Evolutionary conservation across 2,797 vertebrate species (phyloP).

Genomic region (Notamacropus eugenii): DNA sequence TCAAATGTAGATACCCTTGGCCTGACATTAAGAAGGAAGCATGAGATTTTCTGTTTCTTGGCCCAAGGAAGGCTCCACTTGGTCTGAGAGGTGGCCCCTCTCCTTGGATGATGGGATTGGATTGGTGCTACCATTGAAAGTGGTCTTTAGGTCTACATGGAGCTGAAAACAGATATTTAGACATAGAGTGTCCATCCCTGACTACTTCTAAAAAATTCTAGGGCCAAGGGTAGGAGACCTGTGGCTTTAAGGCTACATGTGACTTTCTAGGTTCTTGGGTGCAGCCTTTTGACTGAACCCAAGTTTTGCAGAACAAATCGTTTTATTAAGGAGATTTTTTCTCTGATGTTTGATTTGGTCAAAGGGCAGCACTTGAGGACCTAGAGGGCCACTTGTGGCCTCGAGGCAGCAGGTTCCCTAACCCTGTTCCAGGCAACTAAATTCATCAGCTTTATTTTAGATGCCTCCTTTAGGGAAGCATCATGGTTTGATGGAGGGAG

Average conservation of each 20-base stretch:
- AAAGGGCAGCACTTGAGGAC: no score
- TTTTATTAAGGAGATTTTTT: no score
- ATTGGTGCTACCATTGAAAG: background rate
- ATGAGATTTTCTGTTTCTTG: background rate
- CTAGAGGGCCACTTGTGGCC: no score
- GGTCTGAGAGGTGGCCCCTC: background rate
- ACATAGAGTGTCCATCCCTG: background rate
- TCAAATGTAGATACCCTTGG: no score
- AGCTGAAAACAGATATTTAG: background rate
- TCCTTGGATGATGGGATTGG: background rate
- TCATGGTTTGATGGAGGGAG: background rate
- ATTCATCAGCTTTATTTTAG: background rate
- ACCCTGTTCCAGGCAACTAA: background rate
- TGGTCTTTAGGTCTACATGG: background rate
- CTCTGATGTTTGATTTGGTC: no score
- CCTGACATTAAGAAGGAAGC: background rate
- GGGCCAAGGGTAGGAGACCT: background rate
- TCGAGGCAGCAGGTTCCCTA: no score
- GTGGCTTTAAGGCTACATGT: no score
- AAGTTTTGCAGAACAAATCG: no score
- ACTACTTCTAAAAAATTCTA: background rate
- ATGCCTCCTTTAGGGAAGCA: background rate
- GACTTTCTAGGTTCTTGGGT: no score
- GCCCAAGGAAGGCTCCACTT: background rate
- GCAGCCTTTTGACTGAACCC: no score